Base-by-base conservation (phyloP, 2,888 invertebrate species). In the Hypselothyrea guttata region DNA sequence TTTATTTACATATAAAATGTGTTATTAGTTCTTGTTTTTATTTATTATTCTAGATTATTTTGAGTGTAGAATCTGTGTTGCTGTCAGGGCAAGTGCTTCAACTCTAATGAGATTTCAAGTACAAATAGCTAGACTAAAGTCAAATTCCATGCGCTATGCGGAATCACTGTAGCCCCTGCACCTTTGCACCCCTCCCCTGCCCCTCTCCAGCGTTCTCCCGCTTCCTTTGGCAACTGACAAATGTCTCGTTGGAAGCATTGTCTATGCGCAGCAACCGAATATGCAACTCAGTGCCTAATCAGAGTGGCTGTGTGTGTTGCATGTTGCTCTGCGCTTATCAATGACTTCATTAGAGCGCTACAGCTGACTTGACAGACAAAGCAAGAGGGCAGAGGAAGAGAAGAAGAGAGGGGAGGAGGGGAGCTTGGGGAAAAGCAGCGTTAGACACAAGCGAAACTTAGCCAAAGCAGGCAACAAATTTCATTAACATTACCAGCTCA, bases 51-150 rank as follows among this genome's bases (percentile, higher is more conserved):
- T n/a, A n/a, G n/a, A n/a, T n/a, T n/a, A n/a, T n/a, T n/a, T n/a
- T n/a, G 3, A 22, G 22, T 22, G 22, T 5, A 22, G 5, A 4
- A 22, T 22, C 22, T 27, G 35, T 53, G 27, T 52, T 55, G 40
- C 33, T 59, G 69, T 52, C 84, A 70, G 74, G 46, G 5, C 77
- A 81, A 78, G 63, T 77, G 63, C 82, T 78, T 78, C 59, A 78
- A 83, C 67, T 83, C 83, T 83, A 81, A 85, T 83, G 75, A 81
- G 79, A 81, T 81, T 85, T 85, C 79, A 72, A 85, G 79, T 72
- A 68, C 72, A 72, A 81, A 83, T 84, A 78, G 66, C 68, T 61
- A 60, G 40, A 65, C 35, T 33, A 47, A 65, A 48, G 53, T 42
- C 49, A 70, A 55, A 28, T 46, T 9, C 18, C 28, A 11, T 13